A percentile compares a stretch with the other conserved stretches of the same genome.
Conservation (phyloP, 2,113 vertebrate species). For the Corydoras sp. region DNA sequence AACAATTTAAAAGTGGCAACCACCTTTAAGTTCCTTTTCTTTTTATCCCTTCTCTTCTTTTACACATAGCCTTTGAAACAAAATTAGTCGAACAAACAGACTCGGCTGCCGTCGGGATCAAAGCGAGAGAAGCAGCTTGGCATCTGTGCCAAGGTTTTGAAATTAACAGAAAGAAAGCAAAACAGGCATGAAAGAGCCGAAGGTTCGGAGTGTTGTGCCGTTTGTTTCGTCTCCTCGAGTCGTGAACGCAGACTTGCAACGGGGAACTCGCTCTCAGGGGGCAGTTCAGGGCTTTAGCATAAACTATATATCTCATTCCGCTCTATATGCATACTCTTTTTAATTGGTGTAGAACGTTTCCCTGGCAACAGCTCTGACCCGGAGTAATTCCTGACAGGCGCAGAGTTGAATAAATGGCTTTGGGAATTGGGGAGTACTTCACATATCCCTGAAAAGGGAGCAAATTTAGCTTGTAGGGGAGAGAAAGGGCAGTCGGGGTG, state of each 20-base stretch:
- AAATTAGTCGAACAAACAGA: constrained; percentile 38
- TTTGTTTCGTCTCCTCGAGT: constrained; percentile 1
- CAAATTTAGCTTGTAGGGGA: constrained; percentile 59
- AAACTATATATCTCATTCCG: constrained; percentile 29
- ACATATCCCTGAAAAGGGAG: constrained; percentile 53
- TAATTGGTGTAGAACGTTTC: constrained; percentile 59
- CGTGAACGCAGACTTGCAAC: background rate
- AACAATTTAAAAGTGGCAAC: constrained; percentile 13
- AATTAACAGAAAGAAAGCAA: constrained; percentile 29
- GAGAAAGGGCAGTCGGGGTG: constrained; percentile 21
- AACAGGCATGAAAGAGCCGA: constrained; percentile 25
- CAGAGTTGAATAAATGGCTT: constrained; percentile 68
- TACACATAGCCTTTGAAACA: constrained; percentile 44
- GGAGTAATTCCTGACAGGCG: constrained; percentile 60
- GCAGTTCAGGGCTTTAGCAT: constrained; percentile 6
- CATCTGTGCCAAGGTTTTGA: constrained; percentile 7
- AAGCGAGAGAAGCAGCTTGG: constrained; percentile 26
- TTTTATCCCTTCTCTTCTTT: constrained; percentile 37
- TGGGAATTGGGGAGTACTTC: constrained; percentile 64
- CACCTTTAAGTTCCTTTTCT: constrained; percentile 28
- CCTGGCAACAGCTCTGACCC: constrained; percentile 58
- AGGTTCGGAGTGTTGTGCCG: background rate
- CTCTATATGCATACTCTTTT: constrained; percentile 48
- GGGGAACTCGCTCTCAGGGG: constrained; percentile 1
- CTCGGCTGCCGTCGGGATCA: constrained; percentile 40